These are phyloP conservation scores for Cephus sareptanus DNA, from an alignment of 2,888 invertebrate species.

Conservation along the genomic window DNA sequence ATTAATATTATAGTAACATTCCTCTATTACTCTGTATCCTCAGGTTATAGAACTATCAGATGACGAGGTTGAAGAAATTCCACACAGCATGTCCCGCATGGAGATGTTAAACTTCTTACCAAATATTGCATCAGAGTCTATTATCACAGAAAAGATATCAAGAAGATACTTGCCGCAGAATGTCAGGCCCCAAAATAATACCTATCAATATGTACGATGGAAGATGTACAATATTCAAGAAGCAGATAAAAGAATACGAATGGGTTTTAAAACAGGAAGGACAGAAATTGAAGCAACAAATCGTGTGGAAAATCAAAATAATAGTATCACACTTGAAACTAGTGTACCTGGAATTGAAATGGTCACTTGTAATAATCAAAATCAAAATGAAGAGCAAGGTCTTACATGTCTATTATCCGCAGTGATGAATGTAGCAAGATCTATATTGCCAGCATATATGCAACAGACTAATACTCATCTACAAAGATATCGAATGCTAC, in stretches of 20 bases:
- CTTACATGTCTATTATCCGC: background rate
- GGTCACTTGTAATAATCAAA: background rate
- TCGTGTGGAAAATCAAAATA: background rate
- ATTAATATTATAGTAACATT: background rate
- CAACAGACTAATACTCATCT: background rate
- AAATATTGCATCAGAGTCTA: constrained; percentile 44
- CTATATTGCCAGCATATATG: background rate
- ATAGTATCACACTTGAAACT: background rate
- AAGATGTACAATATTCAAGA: constrained; percentile 34
- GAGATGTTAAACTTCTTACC: constrained; percentile 60
- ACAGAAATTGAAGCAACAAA: background rate
- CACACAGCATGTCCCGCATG: constrained; percentile 49
- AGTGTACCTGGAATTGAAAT: background rate
- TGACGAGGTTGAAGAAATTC: constrained; percentile 59
- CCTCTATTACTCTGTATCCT: background rate
- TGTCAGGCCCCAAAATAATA: constrained; percentile 45
- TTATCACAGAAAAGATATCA: constrained; percentile 41
- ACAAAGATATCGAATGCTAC: background rate
- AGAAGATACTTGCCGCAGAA: constrained; percentile 51
- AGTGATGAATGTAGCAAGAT: background rate
- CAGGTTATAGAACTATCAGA: constrained; percentile 62
- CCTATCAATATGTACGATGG: constrained; percentile 44
- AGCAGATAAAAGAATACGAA: constrained; percentile 24
- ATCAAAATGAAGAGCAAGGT: background rate
- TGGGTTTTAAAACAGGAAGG: background rate